Base-by-base conservation (phyloP, 2,797 vertebrate species). In the Alcedo quadribrachys region DNA sequence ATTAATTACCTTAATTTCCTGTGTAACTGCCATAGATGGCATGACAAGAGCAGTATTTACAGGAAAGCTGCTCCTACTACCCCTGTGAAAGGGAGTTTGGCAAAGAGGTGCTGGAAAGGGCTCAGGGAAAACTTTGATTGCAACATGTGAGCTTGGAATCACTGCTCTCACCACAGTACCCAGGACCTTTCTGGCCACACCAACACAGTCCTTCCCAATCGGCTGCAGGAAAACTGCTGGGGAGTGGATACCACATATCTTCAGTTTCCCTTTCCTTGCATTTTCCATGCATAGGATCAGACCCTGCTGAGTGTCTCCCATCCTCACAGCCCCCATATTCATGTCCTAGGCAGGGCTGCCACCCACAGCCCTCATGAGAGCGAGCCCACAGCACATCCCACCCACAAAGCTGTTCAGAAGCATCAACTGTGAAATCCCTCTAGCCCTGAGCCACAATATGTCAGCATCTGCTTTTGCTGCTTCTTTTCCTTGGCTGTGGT, bases 241-340 rank as follows among this genome's bases (percentile, higher is more conserved):
- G 30, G 6, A 54, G 9, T 3, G 12, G 30, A 12, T 8, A 11
- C 16, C 20, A 13, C 0, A 0, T 2, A 2, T 2, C 37, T 73
- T 37, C 67, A 68, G 19, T 43, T 81, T 54, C 79, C 35, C 16
- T 81, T 45, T 30, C 45, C 45, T 71, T 40, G 24, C 21, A 6
- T 50, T 84, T 81, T 22, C 58, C 54, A 3, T 9, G 2, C 4
- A 43, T 33, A 66, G 28, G 19, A 42, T 50, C 48, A 75, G 67
- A 42, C 9, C 24, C 57, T 55, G 53, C 25, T 2, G 2, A 60
- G 13, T 1, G 12, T 68, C 11, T 81, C 30, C 54, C 17, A 10
- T 3, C n/a, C 3, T 0, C 33, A 3, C 0, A 1, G 68, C 10
- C 32, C 68, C 22, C 67, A 19, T 67, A 22, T 14, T 4, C 0